Percentiles rank a stretch among this genome's conserved stretches.
Evolutionary conservation across 2,888 invertebrate genomes (phyloP).

Genomic region (Drosophila borealis): DNA sequence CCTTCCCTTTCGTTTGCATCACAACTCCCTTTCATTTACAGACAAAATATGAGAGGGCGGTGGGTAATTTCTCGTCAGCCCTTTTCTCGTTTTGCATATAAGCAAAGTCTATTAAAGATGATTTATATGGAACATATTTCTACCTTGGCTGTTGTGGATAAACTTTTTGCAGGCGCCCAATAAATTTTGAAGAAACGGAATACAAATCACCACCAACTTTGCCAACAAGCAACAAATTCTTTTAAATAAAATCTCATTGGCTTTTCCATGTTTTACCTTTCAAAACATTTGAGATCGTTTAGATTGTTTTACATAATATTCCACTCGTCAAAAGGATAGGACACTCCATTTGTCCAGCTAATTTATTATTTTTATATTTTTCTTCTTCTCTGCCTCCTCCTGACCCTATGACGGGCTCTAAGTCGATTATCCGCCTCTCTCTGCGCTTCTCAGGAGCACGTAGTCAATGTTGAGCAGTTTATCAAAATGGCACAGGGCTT

Average conservation of each 20-base stretch:
- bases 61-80: constrained; percentile 28
- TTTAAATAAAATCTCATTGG: constrained; percentile 6
- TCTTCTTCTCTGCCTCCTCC: neutral
- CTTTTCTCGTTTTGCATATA: constrained; percentile 14
- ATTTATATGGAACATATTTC: constrained; percentile 37
- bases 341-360: constrained; percentile 13
- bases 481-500: constrained; percentile 30
- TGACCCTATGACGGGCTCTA: neutral
- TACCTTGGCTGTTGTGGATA: constrained; percentile 21
- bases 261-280: constrained; percentile 10
- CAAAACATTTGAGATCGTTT: constrained; percentile 6
- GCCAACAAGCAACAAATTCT: constrained; percentile 4
- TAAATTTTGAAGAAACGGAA: constrained; percentile 22
- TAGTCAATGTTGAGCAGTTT: constrained; percentile 26
- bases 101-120: constrained; percentile 42
- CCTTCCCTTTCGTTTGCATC: constrained; percentile 3
- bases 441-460: constrained; percentile 8
- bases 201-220: constrained; percentile 42
- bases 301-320: constrained; percentile 5
- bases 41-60: constrained; percentile 31
- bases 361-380: constrained; percentile 40
- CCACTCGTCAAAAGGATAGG: neutral
- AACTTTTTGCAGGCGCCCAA: constrained; percentile 17
- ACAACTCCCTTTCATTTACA: constrained; percentile 28
- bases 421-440: constrained; percentile 12